Base-by-base conservation (phyloP, 2,888 invertebrate species). In the Drosophila borborema region DNA sequence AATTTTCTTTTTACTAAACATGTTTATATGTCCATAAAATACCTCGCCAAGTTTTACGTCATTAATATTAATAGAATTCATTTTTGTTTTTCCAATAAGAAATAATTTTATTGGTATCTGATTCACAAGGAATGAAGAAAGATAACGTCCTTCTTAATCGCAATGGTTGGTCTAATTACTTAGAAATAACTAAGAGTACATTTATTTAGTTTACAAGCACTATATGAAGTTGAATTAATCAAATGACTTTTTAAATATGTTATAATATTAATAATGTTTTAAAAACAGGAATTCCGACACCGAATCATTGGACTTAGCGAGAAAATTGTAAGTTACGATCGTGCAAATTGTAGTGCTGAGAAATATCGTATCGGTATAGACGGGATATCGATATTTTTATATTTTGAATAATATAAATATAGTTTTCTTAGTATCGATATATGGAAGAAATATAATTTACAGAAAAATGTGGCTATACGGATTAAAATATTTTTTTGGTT, bases 1-100 rank as follows among this genome's bases (percentile, higher is more conserved):
- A 1, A 43, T 43, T 18, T 12, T 20, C 6, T 7, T 2, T 3
- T 12, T 2, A 45, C 6, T 20, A 23, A 7, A 23, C n/a, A 18
- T 28, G 28, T 28, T 6, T 28, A 10, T 40, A 40, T 40, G 3
- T 40, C 7, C 36, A 10, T 12, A n/a, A 53, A 56, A 31, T 70
- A 66, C 80, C 2, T 28, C 34, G 18, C 40, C 40, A 9, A 77
- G 31, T 23, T 0, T 20, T 28, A 76, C 12, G 20, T 64, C 9
- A 4, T 20, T 1, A 59, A 53, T 51, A 18, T 41, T 36, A 2
- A 77, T 79, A 3, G 80, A 48, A 61, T 67, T 43, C 69, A 68
- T 75, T 46, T 5, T 20, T 5, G 3, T 4, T 23, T 20, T 10
- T 12, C 1, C 12, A 3, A 55, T 10, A 23, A n/a, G 3, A 6